A percentile compares a stretch with the other conserved stretches of the same genome.
These are phyloP conservation scores for Trichopoda pennipes DNA, from an alignment of 2,888 invertebrate species.

Conservation along the genomic window DNA sequence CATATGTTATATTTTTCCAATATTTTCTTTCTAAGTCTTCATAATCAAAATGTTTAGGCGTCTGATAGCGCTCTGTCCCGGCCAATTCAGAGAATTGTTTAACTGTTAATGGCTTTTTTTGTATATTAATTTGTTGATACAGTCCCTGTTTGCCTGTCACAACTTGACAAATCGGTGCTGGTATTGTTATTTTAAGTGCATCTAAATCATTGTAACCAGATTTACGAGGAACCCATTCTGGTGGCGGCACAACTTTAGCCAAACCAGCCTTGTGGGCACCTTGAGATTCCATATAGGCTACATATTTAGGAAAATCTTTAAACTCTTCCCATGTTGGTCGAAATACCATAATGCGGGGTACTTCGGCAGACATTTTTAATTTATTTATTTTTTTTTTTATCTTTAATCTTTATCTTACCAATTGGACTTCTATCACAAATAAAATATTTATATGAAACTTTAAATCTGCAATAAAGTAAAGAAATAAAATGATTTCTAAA, in stretches of 20 bases:
- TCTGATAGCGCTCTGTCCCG: slow-evolving; percentile 87
- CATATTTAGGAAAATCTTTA: slow-evolving; percentile 94
- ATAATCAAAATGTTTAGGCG: slow-evolving; percentile 91
- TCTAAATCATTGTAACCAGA: slow-evolving; percentile 91
- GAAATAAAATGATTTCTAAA: slow-evolving; percentile 31
- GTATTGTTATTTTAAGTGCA: slow-evolving; percentile 91
- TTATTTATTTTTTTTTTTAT: slow-evolving; percentile 12
- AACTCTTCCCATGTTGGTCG: slow-evolving; percentile 98
- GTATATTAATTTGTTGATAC: slow-evolving; percentile 98
- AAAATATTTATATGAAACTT: slow-evolving; percentile 25
- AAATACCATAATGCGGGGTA: slow-evolving; percentile 84
- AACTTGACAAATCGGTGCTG: slow-evolving; percentile 96
- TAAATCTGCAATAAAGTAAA: slow-evolving; percentile 63
- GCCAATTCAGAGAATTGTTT: slow-evolving; percentile 94
- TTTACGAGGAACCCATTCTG: slow-evolving; percentile 96
- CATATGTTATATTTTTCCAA: slow-evolving; percentile 98
- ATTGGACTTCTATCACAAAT: background rate
- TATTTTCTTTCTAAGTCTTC: slow-evolving; percentile 97
- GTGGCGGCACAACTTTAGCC: slow-evolving; percentile 98
- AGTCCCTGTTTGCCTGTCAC: slow-evolving; percentile 97
- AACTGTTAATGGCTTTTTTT: slow-evolving; percentile 94
- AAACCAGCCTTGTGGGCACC: slow-evolving; percentile 97
- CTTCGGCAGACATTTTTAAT: slow-evolving; percentile 70
- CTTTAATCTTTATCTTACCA: slow-evolving; percentile 27
- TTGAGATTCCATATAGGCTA: slow-evolving; percentile 94